These are phyloP conservation scores for Gymnopithys bicolor DNA, from an alignment of 2,797 vertebrate species.

Conservation along the genomic window DNA sequence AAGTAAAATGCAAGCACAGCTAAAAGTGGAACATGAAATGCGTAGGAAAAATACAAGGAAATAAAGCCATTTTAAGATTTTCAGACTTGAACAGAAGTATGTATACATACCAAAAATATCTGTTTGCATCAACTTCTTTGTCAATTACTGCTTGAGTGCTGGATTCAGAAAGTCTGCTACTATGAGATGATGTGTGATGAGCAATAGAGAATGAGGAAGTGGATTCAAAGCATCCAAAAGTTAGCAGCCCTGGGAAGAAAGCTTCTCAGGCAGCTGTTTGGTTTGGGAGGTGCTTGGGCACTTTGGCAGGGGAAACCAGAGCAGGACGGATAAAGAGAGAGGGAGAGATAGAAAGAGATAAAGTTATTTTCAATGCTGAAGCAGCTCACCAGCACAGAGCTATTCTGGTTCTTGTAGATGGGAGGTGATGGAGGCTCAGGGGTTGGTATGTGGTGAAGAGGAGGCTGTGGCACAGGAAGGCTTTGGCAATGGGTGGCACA, in stretches of 20 bases:
- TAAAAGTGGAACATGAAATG: constrained; percentile 31
- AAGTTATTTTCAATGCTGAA: background rate
- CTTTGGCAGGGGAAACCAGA: background rate
- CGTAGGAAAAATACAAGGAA: background rate
- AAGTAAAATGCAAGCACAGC: constrained; percentile 22
- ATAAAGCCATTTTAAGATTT: constrained; percentile 26
- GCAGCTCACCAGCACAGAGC: background rate
- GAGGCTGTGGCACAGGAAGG: fast-evolving
- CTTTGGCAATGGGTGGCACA: background rate
- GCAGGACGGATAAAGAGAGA: background rate
- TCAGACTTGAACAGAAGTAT: background rate
- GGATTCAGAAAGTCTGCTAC: background rate
- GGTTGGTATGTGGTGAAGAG: fast-evolving
- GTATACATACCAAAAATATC: background rate
- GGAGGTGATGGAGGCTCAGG: fast-evolving
- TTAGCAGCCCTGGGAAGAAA: background rate
- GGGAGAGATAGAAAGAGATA: background rate
- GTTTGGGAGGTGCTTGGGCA: background rate
- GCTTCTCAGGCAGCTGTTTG: background rate
- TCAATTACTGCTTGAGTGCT: constrained; percentile 13
- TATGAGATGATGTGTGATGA: background rate
- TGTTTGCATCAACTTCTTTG: constrained; percentile 46
- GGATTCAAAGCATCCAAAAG: background rate
- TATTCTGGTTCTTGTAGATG: background rate
- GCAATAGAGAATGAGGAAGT: background rate